These are phyloP conservation scores for Brachycybe producta DNA, from an alignment of 2,888 invertebrate genomes.

Conservation along the genomic window DNA sequence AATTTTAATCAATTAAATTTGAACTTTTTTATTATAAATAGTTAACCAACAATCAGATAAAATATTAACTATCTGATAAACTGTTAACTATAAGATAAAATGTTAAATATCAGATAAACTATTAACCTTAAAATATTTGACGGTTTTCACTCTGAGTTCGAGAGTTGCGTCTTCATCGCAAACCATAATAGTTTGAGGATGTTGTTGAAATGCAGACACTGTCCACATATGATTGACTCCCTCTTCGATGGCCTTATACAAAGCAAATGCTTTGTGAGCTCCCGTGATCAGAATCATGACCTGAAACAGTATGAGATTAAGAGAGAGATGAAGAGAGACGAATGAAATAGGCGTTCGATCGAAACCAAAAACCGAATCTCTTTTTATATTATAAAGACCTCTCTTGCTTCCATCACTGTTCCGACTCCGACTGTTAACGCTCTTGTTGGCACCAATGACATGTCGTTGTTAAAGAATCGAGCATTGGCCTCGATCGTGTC, in stretches of 20 bases:
- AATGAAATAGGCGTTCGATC: too few relatives aligned
- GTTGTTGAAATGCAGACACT: conserved; percentile 95
- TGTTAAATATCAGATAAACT: not conserved
- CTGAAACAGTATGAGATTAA: conserved; percentile 39
- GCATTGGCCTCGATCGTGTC: conserved; percentile 97
- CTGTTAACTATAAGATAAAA: conserved; percentile 9
- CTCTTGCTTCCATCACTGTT: conserved; percentile 96
- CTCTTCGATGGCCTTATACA: conserved; percentile 95
- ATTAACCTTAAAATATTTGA: conserved; percentile 90
- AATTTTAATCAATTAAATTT: too few relatives aligned
- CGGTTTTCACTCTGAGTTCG: conserved; percentile 93
- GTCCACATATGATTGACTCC: conserved; percentile 99
- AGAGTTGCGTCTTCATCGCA: conserved; percentile 96
- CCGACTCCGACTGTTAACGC: conserved; percentile 97
- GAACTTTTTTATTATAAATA: too few relatives aligned
- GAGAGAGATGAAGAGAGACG: not conserved
- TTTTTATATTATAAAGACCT: conserved; percentile 46
- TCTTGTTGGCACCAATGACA: conserved; percentile 82
- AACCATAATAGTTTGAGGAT: conserved; percentile 78
- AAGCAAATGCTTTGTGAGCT: conserved; percentile 86
- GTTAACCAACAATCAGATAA: too few relatives aligned
- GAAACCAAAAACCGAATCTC: too few relatives aligned
- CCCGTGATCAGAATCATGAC: conserved; percentile 97
- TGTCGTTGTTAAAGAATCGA: conserved; percentile 89
- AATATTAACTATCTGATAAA: too few relatives aligned